These are phyloP conservation scores for Chloroclysta siterata DNA, from an alignment of 2,888 invertebrate genomes.

Conservation along the genomic window DNA sequence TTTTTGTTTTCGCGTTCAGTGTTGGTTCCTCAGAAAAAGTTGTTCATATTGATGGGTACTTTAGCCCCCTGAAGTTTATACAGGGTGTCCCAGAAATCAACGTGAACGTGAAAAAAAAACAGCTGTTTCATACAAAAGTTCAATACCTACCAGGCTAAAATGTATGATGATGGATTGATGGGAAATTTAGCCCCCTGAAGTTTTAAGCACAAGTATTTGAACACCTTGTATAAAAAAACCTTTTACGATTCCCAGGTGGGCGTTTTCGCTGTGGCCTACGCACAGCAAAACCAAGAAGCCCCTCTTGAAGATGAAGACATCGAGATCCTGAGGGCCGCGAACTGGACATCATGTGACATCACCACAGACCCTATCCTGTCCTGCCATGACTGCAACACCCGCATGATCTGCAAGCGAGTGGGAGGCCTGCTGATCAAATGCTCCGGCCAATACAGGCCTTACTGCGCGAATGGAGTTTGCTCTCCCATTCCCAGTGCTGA, in stretches of 20 bases:
- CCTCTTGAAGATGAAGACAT: conserved; percentile 10
- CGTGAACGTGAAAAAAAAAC: too few species aligned
- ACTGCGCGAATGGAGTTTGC: conserved; percentile 66
- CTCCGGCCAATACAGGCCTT: conserved; percentile 49
- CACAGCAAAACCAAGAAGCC: conserved; percentile 11
- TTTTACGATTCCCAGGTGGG: conserved; percentile 11
- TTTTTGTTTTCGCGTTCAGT: too few species aligned
- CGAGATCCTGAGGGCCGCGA: conserved; percentile 22
- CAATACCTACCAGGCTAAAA: too few species aligned
- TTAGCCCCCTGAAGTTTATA: too few species aligned
- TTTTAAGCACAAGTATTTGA: too few species aligned
- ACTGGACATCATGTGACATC: conserved; percentile 55
- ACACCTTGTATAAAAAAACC: not conserved
- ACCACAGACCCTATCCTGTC: conserved; percentile 47
- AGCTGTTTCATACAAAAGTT: too few species aligned
- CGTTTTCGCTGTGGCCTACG: conserved; percentile 8
- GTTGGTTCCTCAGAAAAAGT: too few species aligned
- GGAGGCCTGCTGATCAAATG: conserved; percentile 60
- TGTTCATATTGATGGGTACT: too few species aligned
- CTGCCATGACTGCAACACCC: conserved; percentile 62
- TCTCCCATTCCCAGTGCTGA: conserved; percentile 53
- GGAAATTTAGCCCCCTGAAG: too few species aligned
- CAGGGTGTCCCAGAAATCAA: too few species aligned
- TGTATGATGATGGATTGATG: too few species aligned
- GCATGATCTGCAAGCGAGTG: conserved; percentile 59